Evolutionary conservation across 2,113 vertebrate genomes (phyloP), one percentile per base, ranked within the genome.

Genomic region (Pitta sordida): DNA sequence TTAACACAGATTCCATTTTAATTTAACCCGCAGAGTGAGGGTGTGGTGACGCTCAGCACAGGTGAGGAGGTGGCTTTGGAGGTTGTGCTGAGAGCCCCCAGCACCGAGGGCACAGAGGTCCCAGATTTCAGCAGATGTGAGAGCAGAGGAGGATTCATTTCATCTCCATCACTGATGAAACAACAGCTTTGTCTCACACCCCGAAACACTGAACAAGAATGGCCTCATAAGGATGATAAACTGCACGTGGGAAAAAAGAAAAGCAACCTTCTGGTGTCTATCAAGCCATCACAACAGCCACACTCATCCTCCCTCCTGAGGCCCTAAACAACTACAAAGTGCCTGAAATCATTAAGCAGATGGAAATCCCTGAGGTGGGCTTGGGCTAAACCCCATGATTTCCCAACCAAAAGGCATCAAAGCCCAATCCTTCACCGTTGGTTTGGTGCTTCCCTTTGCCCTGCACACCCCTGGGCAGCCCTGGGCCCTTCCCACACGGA

Each of bases 251-350:
- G 44, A 62, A 34, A 53, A 52, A 56, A 62, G 67, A 36, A 88
- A 68, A 27, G n/a, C 73, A 87, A 68, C 56, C 55, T 86, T 85
- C 83, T 91, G 84, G 89, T 93, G 74, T 77, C 92, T 94, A 78
- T 86, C 94, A 92, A 43, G 64, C 88, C 92, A 74, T 39, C 88
- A 58, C 70, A 91, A 87, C 67, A 90, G 92, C 70, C 58, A 74
- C 75, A 46, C 53, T 83, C 93, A 29, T 77, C 73, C 91, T 94
- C 88, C 86, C 96, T 96, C 95, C 89, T 9, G 76, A 97, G 96
- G 81, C 88, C 94, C 93, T 88, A 87, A 97, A 94, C 92, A 96
- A 93, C 96, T 92, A 96, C 92, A 90, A 93, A 96, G 95, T 69
- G 63, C 86, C 90, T 8, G 77, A 90, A 96, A 93, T 95, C 69